phyloP scores from a whole-genome alignment of 2,888 invertebrate species.

The Halictus ligatus region DNA sequence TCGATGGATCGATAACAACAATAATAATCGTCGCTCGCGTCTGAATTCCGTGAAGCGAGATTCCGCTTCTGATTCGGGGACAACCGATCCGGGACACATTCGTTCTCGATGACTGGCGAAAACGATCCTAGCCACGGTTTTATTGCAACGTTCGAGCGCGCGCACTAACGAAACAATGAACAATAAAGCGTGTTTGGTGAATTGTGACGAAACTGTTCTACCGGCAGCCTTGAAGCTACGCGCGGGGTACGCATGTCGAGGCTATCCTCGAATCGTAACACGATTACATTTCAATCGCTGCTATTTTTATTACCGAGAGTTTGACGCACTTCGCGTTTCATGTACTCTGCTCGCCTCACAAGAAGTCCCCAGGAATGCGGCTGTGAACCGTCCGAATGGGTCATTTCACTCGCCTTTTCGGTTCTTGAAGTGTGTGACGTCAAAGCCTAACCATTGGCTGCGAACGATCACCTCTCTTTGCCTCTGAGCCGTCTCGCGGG shows the following conservation, averaged over 20 bases:
- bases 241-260: slow-evolving; percentile 5
- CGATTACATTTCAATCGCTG: background rate
- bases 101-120: slow-evolving; percentile 4
- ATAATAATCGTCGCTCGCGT: slow-evolving; percentile 35
- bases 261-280: background rate
- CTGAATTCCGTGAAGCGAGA: slow-evolving; percentile 42
- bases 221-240: background rate
- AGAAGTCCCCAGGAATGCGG: too few relatives aligned
- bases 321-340: background rate
- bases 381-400: too few relatives aligned
- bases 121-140: background rate
- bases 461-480: too few relatives aligned
- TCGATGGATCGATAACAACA: slow-evolving; percentile 49
- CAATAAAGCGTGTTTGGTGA: slow-evolving; percentile 6
- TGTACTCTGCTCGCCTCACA: background rate
- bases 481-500: too few relatives aligned
- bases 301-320: background rate
- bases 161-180: background rate
- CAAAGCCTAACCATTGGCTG: too few relatives aligned
- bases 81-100: slow-evolving; percentile 5
- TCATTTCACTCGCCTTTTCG: too few relatives aligned
- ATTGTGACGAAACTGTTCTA: slow-evolving; percentile 1
- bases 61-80: slow-evolving; percentile 2
- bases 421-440: too few relatives aligned
- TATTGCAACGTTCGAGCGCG: background rate